Conservation (phyloP, 2,113 vertebrate genomes). For the Alectura lathami region DNA sequence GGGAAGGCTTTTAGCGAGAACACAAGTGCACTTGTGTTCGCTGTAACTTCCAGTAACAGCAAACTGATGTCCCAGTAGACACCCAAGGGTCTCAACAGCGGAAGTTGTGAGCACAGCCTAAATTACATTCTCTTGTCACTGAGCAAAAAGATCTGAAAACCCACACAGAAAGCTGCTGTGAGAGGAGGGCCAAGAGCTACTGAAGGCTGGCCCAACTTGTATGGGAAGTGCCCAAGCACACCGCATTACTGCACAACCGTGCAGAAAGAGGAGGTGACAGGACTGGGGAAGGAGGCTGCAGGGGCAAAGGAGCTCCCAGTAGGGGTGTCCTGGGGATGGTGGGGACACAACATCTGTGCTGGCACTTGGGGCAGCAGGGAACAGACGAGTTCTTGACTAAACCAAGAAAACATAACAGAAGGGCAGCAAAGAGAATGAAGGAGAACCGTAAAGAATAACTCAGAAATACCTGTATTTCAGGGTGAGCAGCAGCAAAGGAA, state of each 20-base stretch:
- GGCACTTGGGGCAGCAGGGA: not conserved
- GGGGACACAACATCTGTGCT: fast-evolving
- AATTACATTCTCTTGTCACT: not conserved
- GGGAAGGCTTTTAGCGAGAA: constrained; percentile 12
- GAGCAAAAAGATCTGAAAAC: not conserved
- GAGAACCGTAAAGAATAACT: not conserved
- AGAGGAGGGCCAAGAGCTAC: not conserved
- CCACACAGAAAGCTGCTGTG: fast-evolving
- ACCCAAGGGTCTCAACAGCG: fast-evolving
- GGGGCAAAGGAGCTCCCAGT: fast-evolving
- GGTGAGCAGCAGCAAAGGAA: not conserved
- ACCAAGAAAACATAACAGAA: not conserved
- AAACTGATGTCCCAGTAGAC: not conserved
- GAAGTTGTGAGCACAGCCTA: not conserved
- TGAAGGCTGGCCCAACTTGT: not conserved
- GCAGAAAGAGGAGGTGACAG: not conserved
- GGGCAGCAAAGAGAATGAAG: not conserved
- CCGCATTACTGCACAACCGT: not conserved
- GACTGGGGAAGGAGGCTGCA: fast-evolving
- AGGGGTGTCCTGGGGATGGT: not conserved
- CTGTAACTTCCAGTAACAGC: not conserved
- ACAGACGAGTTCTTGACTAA: not conserved
- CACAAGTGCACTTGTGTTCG: not conserved
- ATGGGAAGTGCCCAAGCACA: not conserved
- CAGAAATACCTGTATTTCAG: not conserved